Evolutionary conservation across 2,113 vertebrate genomes (phyloP), one percentile per base, ranked within the genome.

Genomic region (Regulus satrapa): DNA sequence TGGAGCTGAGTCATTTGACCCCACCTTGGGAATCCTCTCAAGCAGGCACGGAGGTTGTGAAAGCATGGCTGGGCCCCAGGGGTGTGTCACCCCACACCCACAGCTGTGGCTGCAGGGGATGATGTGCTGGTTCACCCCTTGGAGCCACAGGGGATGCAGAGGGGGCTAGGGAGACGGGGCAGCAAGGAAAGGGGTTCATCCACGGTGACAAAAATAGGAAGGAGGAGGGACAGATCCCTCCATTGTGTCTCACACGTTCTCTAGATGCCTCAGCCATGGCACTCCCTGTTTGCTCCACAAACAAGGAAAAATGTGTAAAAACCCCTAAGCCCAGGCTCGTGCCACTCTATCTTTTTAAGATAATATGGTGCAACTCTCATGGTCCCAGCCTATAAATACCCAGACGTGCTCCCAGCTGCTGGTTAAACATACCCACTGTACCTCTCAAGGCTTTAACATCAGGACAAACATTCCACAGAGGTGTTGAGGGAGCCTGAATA

Each of bases 11-110:
- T 96, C 92, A 94, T 43, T 71, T 25, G 3, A 31, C 56, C 12
- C 26, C 88, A 29, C 71, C 73, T 89, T 87, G 80, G 77, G 93
- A 95, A 93, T 85, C 45, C 73, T 77, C 81, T 94, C 76, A 9
- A 4, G 67, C 62, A 86, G 56, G 34, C 63, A 89, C 18, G 0
- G 0, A 74, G 68, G 31, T 96, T 95, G 64, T 1, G 1, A 92
- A 95, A 97, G 36, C 4, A 1, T 25, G 51, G 34, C 92, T 4
- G 1, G 2, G 64, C 59, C 80, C 76, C 77, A 95, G 68, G 73
- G 92, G 77, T 0, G 61, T 34, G 80, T 85, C 92, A 77, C 38
- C 46, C 21, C 55, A 86, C 95, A 0, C 93, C 95, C 94, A 94
- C 18, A 3, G 46, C 59, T 6, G 2, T 7, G 15, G 62, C 71